Evolutionary conservation across 2,797 vertebrate species (phyloP).

Genomic region (Nyctibius grandis): DNA sequence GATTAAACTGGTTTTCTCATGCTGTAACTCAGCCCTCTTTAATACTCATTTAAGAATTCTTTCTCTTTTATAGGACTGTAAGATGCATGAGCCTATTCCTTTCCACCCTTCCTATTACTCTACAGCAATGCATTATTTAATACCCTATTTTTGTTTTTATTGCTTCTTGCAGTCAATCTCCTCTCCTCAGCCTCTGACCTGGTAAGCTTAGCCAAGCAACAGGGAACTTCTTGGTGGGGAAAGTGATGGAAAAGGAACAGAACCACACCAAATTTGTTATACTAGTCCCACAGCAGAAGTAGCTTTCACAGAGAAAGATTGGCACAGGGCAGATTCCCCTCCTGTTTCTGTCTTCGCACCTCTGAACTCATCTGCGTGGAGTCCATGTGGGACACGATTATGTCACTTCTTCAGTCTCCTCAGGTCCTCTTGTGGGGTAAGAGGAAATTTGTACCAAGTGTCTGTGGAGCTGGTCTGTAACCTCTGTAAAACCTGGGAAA

Average conservation of each 20-base stretch:
- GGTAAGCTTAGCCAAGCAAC: background rate
- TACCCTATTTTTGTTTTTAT: conserved; percentile 26
- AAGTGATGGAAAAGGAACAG: background rate
- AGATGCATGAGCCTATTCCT: conserved; percentile 36
- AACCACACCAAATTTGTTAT: background rate
- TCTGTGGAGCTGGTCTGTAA: background rate
- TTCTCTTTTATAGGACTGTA: conserved; percentile 55
- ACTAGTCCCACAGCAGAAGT: background rate
- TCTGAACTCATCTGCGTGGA: background rate
- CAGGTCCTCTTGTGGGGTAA: background rate
- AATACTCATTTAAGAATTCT: conserved; percentile 60
- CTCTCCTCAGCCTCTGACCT: background rate
- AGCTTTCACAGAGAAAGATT: background rate
- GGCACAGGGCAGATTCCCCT: background rate
- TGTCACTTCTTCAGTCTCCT: background rate
- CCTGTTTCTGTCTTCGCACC: background rate
- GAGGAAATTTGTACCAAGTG: background rate
- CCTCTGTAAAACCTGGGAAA: background rate
- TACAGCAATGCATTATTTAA: conserved; percentile 36
- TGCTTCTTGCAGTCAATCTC: conserved; percentile 3
- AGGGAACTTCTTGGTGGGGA: background rate
- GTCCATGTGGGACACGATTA: background rate
- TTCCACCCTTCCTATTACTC: conserved; percentile 54
- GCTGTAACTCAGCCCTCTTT: conserved; percentile 41
- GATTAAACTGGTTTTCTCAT: conserved; percentile 56